A percentile compares a stretch with the other conserved stretches of the same genome.
phyloP scores from a whole-genome alignment of 2,797 vertebrate species.

The Spatula versicolor region DNA sequence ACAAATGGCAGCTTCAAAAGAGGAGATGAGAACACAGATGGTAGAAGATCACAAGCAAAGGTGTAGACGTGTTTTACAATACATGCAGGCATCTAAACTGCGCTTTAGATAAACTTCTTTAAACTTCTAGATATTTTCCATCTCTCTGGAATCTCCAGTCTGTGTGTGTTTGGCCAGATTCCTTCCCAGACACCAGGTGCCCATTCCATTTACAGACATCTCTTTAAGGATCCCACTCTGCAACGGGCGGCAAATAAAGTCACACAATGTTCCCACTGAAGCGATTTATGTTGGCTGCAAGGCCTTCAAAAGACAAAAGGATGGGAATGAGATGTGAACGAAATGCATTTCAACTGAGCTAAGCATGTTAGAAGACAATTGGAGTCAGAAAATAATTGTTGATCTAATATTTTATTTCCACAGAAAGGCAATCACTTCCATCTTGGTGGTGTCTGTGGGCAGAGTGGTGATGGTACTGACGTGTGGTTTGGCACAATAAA shows the following conservation, averaged over 20 bases:
- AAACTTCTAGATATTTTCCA: neutral
- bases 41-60: neutral
- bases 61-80: neutral
- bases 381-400: neutral
- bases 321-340: neutral
- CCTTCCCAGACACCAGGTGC: neutral
- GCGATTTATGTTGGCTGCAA: rapidly evolving
- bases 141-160: neutral
- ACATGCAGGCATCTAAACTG: neutral
- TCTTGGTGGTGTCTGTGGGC: neutral
- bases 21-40: neutral
- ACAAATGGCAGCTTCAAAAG: neutral
- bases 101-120: neutral
- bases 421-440: neutral
- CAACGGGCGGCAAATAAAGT: neutral
- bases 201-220: neutral
- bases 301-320: neutral
- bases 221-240: neutral
- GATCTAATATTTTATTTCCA: neutral
- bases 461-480: neutral
- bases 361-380: neutral
- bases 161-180: neutral
- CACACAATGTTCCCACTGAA: neutral
- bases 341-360: neutral
- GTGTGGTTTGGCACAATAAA: neutral